A percentile compares a stretch with the other conserved stretches of the same genome.
phyloP scores from a whole-genome alignment of 1,140 invertebrate species.

The Atta texana region DNA sequence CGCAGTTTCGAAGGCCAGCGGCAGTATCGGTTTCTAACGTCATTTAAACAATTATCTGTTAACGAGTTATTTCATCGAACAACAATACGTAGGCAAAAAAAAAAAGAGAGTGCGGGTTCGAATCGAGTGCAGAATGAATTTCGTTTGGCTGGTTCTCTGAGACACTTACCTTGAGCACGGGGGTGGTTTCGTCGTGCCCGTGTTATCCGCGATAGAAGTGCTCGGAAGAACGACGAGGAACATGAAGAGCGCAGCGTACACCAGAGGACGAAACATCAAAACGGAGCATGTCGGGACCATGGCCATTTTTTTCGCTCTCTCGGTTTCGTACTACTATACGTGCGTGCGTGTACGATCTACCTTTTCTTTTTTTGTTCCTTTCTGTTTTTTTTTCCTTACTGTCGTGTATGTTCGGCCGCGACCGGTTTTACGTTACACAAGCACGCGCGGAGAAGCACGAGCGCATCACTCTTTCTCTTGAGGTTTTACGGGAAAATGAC shows the following conservation, averaged over 20 bases:
- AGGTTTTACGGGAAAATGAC: conserved; percentile 9
- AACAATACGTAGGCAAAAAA: not conserved
- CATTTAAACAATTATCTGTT: not conserved
- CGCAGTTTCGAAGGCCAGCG: not conserved
- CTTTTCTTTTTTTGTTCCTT: not conserved
- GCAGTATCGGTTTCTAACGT: not conserved
- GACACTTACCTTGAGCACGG: conserved; percentile 83
- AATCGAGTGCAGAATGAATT: not conserved
- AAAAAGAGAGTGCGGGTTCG: conserved; percentile 4
- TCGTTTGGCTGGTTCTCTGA: conserved; percentile 30
- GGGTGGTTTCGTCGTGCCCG: conserved; percentile 72
- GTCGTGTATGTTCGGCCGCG: not conserved
- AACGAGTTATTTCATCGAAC: not conserved
- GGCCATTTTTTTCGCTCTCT: conserved; percentile 75
- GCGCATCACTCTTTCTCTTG: conserved; percentile 32
- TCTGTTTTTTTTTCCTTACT: not conserved
- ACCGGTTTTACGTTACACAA: conserved; percentile 9
- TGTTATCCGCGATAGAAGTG: conserved; percentile 62
- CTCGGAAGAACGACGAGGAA: conserved; percentile 70
- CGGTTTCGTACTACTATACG: conserved; percentile 38
- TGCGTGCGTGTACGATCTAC: conserved; percentile 13
- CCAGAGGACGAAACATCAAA: conserved; percentile 70
- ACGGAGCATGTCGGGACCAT: conserved; percentile 64
- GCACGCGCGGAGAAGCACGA: conserved; percentile 1
- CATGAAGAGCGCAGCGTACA: conserved; percentile 69